Evolutionary conservation across 2,797 vertebrate species (phyloP).

Genomic region (Melanotaenia boesemani): DNA sequence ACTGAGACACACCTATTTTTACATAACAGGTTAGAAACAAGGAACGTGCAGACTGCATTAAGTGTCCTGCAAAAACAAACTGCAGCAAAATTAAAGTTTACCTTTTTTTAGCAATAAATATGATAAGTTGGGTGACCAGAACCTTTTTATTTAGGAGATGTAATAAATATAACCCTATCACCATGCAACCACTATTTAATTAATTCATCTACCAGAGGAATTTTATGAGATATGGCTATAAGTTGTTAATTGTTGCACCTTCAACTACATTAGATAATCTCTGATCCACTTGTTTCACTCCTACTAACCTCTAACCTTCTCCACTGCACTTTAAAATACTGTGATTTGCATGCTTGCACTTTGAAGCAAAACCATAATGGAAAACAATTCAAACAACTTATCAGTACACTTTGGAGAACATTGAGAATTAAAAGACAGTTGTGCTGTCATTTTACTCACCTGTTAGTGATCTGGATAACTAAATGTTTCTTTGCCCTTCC

Average conservation of each 20-base stretch:
- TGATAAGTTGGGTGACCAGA: not conserved
- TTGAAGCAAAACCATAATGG: not conserved
- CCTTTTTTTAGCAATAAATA: not conserved
- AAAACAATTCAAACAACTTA: not conserved
- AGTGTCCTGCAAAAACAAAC: not conserved
- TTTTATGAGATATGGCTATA: not conserved
- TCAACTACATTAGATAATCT: not conserved
- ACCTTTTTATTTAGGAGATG: accelerated
- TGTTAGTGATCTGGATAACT: constrained; percentile 7
- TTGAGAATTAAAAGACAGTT: constrained; percentile 3
- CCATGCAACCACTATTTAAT: not conserved
- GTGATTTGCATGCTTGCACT: not conserved
- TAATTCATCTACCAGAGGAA: not conserved
- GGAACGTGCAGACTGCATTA: not conserved
- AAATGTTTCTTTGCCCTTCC: constrained; percentile 19
- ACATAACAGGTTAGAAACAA: not conserved
- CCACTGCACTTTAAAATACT: too few relatives aligned
- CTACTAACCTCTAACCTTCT: too few relatives aligned
- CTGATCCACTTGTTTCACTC: not conserved
- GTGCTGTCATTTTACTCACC: constrained; percentile 3
- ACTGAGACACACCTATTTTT: not conserved
- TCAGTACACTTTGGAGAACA: not conserved
- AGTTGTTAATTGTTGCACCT: not conserved
- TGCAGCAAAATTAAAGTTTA: not conserved
- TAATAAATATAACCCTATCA: not conserved